These are phyloP conservation scores for Apostichopus leukothele DNA, from an alignment of 53 echinoderm and acorn worm species.

Conservation along the genomic window DNA sequence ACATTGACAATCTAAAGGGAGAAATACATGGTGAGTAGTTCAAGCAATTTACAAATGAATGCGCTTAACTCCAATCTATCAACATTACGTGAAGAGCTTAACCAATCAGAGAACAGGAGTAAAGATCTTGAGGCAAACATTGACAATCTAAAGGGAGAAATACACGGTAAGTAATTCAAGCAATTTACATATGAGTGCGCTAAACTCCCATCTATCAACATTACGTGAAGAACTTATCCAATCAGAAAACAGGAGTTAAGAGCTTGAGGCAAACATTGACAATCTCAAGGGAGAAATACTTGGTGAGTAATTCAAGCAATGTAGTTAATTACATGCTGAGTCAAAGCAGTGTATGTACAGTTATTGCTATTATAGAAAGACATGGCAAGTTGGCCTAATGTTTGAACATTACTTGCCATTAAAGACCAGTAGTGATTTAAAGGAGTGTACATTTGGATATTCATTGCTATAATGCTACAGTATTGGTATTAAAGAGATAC, in stretches of 20 bases:
- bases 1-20: slow-evolving; percentile 77
- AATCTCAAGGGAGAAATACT: slow-evolving; percentile 83
- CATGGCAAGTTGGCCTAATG: no score
- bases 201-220: slow-evolving; percentile 87
- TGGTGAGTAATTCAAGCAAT: slow-evolving; percentile 50
- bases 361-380: no score
- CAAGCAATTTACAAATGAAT: slow-evolving; percentile 69
- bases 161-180: background rate
- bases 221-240: slow-evolving; percentile 75
- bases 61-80: slow-evolving; percentile 93
- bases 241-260: slow-evolving; percentile 70
- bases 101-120: slow-evolving; percentile 68
- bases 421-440: no score
- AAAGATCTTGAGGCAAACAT: slow-evolving; percentile 53
- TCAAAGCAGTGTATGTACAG: no score
- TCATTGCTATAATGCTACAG: no score
- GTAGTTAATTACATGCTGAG: slow-evolving; percentile 20
- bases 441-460: no score
- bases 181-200: slow-evolving; percentile 79
- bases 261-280: slow-evolving; percentile 78
- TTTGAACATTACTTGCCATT: no score
- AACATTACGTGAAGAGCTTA: slow-evolving; percentile 72
- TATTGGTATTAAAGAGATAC: slow-evolving; percentile 50
- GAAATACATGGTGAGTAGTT: slow-evolving; percentile 75
- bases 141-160: slow-evolving; percentile 69